Conservation (phyloP, 2,113 vertebrate genomes). For the Dicaeum eximium region DNA sequence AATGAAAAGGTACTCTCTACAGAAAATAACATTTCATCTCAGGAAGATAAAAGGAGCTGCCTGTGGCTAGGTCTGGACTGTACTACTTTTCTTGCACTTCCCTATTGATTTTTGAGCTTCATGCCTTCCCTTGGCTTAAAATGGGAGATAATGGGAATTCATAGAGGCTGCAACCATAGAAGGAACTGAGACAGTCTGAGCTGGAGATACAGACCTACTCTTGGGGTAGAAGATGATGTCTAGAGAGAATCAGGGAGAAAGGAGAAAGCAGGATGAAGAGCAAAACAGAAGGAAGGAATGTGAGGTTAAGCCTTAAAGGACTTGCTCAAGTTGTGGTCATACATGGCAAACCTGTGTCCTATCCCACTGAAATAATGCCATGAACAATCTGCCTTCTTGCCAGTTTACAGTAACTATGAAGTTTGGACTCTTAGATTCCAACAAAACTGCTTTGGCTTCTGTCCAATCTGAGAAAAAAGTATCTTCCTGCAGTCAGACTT, state of each 20-base stretch:
- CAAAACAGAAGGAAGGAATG: not conserved
- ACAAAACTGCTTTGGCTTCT: not conserved
- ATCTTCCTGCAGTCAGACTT: not conserved
- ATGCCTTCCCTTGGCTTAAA: conserved; percentile 4
- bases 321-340: not conserved
- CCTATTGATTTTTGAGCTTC: conserved; percentile 59
- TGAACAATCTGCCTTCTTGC: not conserved
- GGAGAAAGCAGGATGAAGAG: not conserved
- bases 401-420: not conserved
- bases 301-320: not conserved
- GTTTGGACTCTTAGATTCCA: not conserved
- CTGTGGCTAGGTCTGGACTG: conserved; percentile 47
- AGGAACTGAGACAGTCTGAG: not conserved
- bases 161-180: not conserved
- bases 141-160: conserved; percentile 17
- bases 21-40: conserved; percentile 60
- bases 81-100: conserved; percentile 53
- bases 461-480: not conserved
- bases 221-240: not conserved
- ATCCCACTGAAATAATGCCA: not conserved
- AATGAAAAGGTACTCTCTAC: conserved; percentile 44
- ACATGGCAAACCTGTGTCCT: not conserved
- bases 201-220: not conserved
- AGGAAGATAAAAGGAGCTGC: conserved; percentile 57
- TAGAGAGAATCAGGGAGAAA: not conserved